A percentile compares a stretch with the other conserved stretches of the same genome.
phyloP scores from a whole-genome alignment of 2,113 vertebrate genomes.

The Seriola aureovittata region DNA sequence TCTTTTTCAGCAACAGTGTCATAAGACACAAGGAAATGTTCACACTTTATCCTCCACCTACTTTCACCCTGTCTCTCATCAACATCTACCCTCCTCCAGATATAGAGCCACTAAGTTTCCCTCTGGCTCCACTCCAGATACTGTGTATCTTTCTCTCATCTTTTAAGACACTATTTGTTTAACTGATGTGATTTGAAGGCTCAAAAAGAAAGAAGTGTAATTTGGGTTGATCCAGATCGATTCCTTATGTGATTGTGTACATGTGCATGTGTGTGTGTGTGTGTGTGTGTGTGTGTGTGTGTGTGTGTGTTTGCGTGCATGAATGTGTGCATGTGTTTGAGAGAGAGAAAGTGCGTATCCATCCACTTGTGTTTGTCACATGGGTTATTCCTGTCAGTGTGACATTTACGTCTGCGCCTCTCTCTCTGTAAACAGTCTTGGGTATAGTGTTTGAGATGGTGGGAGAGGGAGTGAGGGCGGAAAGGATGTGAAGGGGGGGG shows the following conservation, averaged over 20 bases:
- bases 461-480: constrained; percentile 48
- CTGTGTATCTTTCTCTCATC: constrained; percentile 39
- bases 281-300: constrained; percentile 25
- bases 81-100: constrained; percentile 48
- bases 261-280: constrained; percentile 17
- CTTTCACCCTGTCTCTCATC: constrained; percentile 46
- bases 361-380: constrained; percentile 63
- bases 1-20: constrained; percentile 65
- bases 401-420: constrained; percentile 61
- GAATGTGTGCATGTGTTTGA: constrained; percentile 6
- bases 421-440: constrained; percentile 67
- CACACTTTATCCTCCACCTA: constrained; percentile 23
- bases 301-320: constrained; percentile 12
- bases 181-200: constrained; percentile 53
- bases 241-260: constrained; percentile 49
- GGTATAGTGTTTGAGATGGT: constrained; percentile 47
- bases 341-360: constrained; percentile 31
- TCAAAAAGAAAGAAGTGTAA: constrained; percentile 25
- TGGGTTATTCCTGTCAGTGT: constrained; percentile 58
- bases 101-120: constrained; percentile 56
- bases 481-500: constrained; percentile 36
- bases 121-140: constrained; percentile 22
- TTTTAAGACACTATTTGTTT: constrained; percentile 50
- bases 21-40: constrained; percentile 49
- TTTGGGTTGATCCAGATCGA: constrained; percentile 44